Conservation (phyloP, 2,113 vertebrate species). For the Hiodon alosoides region DNA sequence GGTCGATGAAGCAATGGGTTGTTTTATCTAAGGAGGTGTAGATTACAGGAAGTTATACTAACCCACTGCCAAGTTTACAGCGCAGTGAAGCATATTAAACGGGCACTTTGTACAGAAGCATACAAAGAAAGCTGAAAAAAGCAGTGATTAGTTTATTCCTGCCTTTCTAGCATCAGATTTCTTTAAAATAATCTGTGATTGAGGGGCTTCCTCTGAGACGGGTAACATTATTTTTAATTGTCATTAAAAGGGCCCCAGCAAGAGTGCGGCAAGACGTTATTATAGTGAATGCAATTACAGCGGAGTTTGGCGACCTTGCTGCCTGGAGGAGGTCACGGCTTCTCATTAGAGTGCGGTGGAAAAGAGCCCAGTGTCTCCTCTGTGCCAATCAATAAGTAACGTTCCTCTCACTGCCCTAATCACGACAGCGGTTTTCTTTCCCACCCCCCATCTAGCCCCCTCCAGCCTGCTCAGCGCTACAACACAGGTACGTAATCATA, state of each 20-base stretch:
- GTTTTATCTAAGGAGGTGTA: too few relatives aligned
- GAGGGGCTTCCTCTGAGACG: slow-evolving; percentile 50
- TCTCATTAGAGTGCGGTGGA: slow-evolving; percentile 75
- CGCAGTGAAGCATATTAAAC: background rate
- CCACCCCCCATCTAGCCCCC: slow-evolving; percentile 33
- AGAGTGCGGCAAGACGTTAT: slow-evolving; percentile 69
- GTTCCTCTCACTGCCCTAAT: slow-evolving; percentile 64
- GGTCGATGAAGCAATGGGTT: too few relatives aligned
- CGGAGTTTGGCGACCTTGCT: slow-evolving; percentile 73
- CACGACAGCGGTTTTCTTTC: slow-evolving; percentile 57
- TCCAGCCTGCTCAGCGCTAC: slow-evolving; percentile 33
- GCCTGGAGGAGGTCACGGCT: slow-evolving; percentile 71
- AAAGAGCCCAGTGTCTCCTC: slow-evolving; percentile 71
- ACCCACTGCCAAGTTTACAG: background rate
- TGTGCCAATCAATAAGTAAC: slow-evolving; percentile 73
- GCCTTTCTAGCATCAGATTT: background rate
- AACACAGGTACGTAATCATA: slow-evolving; percentile 22
- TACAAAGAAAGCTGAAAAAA: background rate
- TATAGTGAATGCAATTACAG: slow-evolving; percentile 76
- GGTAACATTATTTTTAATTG: slow-evolving; percentile 71
- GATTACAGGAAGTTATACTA: background rate
- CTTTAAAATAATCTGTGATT: slow-evolving; percentile 53
- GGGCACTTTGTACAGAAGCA: background rate
- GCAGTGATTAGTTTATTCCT: slow-evolving; percentile 1
- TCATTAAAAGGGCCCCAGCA: slow-evolving; percentile 65